These are phyloP conservation scores for Microctenopoma lineatum DNA, from an alignment of 2,797 vertebrate genomes.

Conservation along the genomic window DNA sequence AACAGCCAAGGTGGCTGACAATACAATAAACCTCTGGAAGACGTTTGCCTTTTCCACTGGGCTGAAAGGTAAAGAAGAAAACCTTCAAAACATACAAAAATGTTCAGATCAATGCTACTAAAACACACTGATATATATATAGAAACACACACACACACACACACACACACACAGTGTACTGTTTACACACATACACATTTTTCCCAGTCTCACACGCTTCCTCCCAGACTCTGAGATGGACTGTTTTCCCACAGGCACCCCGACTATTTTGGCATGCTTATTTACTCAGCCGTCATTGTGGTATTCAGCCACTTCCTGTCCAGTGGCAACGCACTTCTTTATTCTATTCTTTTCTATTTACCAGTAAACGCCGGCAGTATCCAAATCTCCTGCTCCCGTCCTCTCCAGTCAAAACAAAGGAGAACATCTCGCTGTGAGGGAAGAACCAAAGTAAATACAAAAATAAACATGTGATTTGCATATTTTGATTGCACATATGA, in stretches of 20 bases:
- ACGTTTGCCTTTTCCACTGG: constrained; percentile 80
- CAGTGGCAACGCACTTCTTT: constrained; percentile 61
- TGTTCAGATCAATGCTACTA: too few species aligned
- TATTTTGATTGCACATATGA: constrained; percentile 8
- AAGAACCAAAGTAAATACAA: constrained; percentile 30
- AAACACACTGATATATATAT: background rate
- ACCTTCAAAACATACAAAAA: background rate
- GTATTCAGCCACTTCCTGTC: constrained; percentile 79
- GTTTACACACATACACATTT: constrained; percentile 35
- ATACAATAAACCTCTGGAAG: constrained; percentile 88
- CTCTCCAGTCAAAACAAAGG: constrained; percentile 92
- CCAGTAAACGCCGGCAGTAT: constrained; percentile 93
- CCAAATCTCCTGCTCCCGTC: constrained; percentile 92
- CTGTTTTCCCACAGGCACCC: constrained; percentile 77
- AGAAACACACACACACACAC: background rate
- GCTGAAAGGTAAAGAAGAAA: constrained; percentile 49
- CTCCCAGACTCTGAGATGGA: constrained; percentile 66
- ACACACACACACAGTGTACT: constrained; percentile 8
- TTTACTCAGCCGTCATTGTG: constrained; percentile 78
- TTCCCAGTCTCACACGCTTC: constrained; percentile 76
- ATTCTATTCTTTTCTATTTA: constrained; percentile 73
- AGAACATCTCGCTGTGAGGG: constrained; percentile 89
- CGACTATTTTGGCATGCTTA: constrained; percentile 73
- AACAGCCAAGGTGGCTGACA: constrained; percentile 93
- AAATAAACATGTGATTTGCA: constrained; percentile 23